These are phyloP conservation scores for Rhopalosiphum maidis DNA, from an alignment of 1,140 invertebrate species.

Conservation along the genomic window DNA sequence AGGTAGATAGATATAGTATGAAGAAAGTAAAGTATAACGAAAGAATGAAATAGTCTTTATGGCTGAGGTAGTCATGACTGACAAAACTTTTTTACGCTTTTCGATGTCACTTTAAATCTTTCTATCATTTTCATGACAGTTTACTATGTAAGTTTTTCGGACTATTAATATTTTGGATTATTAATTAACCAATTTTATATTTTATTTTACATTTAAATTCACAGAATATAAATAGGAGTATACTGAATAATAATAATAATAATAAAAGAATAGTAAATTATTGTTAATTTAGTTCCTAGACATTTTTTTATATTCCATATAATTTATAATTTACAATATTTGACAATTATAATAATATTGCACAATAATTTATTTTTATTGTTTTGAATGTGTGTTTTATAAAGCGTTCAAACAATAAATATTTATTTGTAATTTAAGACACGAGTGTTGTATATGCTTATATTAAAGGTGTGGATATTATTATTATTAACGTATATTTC, in stretches of 20 bases:
- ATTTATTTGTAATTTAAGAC: background rate
- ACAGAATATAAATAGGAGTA: background rate
- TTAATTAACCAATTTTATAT: background rate
- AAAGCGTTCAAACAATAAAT: background rate
- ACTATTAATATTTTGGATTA: background rate
- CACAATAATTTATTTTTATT: background rate
- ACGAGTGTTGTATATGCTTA: background rate
- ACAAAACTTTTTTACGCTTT: background rate
- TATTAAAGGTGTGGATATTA: background rate
- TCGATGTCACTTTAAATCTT: background rate
- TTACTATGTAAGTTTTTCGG: background rate
- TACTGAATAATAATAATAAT: background rate
- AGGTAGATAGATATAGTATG: background rate
- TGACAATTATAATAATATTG: background rate
- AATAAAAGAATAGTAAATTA: background rate
- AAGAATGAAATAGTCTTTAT: background rate
- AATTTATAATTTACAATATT: background rate
- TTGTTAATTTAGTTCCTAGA: background rate
- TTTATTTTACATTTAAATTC: background rate
- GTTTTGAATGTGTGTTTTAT: background rate
- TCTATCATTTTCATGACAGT: background rate
- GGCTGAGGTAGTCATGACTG: background rate
- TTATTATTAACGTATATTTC: background rate
- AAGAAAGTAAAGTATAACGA: background rate
- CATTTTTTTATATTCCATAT: background rate